Base-by-base conservation (phyloP, 2,797 vertebrate species). In the Xiphophorus birchmanni region DNA sequence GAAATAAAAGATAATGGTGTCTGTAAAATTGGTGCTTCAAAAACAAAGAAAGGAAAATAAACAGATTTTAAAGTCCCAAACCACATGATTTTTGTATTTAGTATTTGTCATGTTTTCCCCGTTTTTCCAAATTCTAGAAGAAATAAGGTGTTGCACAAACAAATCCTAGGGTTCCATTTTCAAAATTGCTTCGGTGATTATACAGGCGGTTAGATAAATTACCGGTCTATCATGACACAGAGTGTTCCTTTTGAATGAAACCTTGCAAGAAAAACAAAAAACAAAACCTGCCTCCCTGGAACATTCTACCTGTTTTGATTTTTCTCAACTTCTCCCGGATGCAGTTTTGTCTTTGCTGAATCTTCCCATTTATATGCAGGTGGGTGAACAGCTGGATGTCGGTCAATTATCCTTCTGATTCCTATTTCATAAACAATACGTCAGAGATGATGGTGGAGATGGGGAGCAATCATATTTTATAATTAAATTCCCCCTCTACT, bases 301-400 rank as follows among this genome's bases (percentile, higher is more conserved):
- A 83, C 77, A 37, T 75, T 84, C 73, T 48, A 35, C 60, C 42
- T 74, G 35, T 79, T 81, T 82, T 73, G 75, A 15, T 1, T 45
- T 63, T 67, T 67, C 35, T 67, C 72, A 71, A 78, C 71, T 80
- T 85, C 67, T 84, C 77, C 77, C 18, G 47, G 82, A 83, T 88
- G 84, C 81, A 74, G 45, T 75, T 87, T 84, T 76, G 65, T 75
- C 79, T 80, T 78, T 18, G 73, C 76, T 92, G 91, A 93, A 93
- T 89, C 85, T 84, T 84, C 88, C 86, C 78, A 93, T 94, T 94
- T 88, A 89, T 92, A 94, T 94, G 90, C 92, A 94, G 88, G 91
- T 90, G 87, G 87, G 83, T 17, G 86, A 88, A 90, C 87, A 91
- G 89, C 85, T 91, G 87, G 82, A 87, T 82, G 84, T 79, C 26